These are phyloP conservation scores for Glossosoma conforme DNA, from an alignment of 1,140 invertebrate genomes.

Conservation along the genomic window DNA sequence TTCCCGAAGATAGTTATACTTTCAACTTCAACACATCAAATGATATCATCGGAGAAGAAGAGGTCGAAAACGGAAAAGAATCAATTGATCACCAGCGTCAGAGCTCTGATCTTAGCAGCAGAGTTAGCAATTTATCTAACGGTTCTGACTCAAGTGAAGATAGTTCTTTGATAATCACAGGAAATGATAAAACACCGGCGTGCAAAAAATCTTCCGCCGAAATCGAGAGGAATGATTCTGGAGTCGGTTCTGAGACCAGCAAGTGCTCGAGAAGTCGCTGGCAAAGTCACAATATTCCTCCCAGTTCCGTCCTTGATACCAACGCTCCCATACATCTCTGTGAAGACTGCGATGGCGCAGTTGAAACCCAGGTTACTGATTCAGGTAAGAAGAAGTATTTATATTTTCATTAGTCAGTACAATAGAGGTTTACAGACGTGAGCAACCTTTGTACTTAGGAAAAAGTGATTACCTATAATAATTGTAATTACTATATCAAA, in stretches of 20 bases:
- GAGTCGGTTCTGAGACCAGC: constrained; percentile 88
- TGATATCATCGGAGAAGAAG: constrained; percentile 50
- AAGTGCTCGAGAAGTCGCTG: constrained; percentile 75
- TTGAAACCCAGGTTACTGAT: constrained; percentile 65
- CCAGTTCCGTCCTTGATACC: constrained; percentile 41
- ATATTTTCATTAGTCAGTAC: no score
- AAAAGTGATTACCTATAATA: no score
- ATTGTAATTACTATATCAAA: no score
- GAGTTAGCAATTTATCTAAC: constrained; percentile 53
- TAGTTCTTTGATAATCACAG: constrained; percentile 56
- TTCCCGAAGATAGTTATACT: constrained; percentile 57
- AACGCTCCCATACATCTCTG: constrained; percentile 57
- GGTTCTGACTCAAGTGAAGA: constrained; percentile 66
- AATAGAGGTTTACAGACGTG: no score
- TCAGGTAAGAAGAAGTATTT: constrained; percentile 43
- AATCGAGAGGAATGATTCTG: constrained; percentile 88
- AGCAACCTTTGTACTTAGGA: no score
- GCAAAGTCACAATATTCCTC: constrained; percentile 50
- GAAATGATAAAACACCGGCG: constrained; percentile 47
- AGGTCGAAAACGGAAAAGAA: constrained; percentile 53
- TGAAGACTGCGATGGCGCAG: constrained; percentile 70
- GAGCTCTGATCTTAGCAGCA: constrained; percentile 53
- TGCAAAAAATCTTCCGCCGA: constrained; percentile 54
- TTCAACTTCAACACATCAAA: constrained; percentile 52
- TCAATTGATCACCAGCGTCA: constrained; percentile 41